Base-by-base conservation (phyloP, 64 coral and sea anemone species). In the Montipora sp. region DNA sequence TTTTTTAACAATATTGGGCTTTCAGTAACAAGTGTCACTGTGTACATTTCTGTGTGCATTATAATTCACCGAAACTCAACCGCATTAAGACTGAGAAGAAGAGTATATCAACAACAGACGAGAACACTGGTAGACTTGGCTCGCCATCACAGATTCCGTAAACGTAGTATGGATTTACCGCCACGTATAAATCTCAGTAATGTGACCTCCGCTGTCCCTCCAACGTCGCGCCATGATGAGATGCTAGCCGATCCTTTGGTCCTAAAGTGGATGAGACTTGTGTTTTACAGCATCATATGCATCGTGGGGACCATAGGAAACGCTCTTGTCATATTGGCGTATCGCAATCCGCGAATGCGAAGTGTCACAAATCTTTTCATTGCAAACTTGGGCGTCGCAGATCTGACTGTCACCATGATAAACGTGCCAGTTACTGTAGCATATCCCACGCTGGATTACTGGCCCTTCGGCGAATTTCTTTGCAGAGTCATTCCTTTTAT, bases 291-390 rank as follows among this genome's bases (percentile, higher is more conserved):
- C 66, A 47, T 85, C 45, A 71, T 72, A 69, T 11, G 63, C 43
- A 49, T 85, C 66, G 65, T 85, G 9, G 95, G 95, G 47, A 58
- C 68, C 60, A 69, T 85, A 13, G 95, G 95, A 1, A 98, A 98
- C 48, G 78, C 58, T 8, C 77, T 98, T 77, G 95, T 98, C 5
- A 79, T 94, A 53, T 66, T 98, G 15, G 95, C 95, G 7, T 98
- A 92, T 81, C 58, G 92, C 74, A 98, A 92, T 63, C 95, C 92
- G 3, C 82, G 89, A 18, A 98, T 98, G 95, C 94, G 94, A 83
- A 94, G 92, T 9, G 95, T 94, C 2, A 98, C 95, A 51, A 98
- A 98, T 58, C 83, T 98, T 14, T 98, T 92, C 51, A 98, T 98
- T 60, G 95, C 95, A 59, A 98, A 98, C 15, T 78, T 98, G 15